Base-by-base conservation (phyloP, 2,113 vertebrate species). In the Bubo blakistoni region DNA sequence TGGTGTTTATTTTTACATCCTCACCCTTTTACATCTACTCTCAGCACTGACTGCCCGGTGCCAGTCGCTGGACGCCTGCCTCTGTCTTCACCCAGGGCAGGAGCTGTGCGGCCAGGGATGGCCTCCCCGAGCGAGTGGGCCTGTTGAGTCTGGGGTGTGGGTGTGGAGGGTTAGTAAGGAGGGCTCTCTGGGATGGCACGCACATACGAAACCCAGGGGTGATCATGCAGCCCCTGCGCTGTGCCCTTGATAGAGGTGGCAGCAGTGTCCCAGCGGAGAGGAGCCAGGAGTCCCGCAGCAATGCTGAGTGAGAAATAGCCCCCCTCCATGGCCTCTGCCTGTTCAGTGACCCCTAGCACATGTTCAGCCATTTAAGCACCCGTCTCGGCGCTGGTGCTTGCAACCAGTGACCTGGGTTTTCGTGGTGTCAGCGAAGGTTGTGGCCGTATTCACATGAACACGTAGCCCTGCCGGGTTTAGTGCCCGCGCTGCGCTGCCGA, bases 1-100 rank as follows among this genome's bases (percentile, higher is more conserved):
- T 63, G 59, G 34, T 72, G 49, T 40, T 71, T 94, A 86, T 95
- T 96, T 96, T 92, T 96, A 88, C 52, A 86, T 51, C 63, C 67
- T 61, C 58, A 46, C 38, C 29, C 38, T 46, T 79, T 51, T 1
- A 2, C 18, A 8, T 92, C 69, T 57, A 7, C 61, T 72, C 42
- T 19, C 2, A 1, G 74, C 79, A 57, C 34, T 0, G 0, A 4
- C 54, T 87, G 69, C 69, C 77, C 5, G 0, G 27, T 76, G 73
- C 54, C 2, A 8, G 16, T 44, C 2, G 0, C 62, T 52, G 76
- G 52, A 30, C 3, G 1, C 38, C 40, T 61, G 63, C 46, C 74
- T 51, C 38, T 7, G 0, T 27, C 36, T 22, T 4, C 46, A 15
- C 32, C 24, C 7, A 0, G 29, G 47, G 59, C 46, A 19, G 76